Base-by-base conservation (phyloP, 1,140 invertebrate genomes). In the Triops cancriformis region DNA sequence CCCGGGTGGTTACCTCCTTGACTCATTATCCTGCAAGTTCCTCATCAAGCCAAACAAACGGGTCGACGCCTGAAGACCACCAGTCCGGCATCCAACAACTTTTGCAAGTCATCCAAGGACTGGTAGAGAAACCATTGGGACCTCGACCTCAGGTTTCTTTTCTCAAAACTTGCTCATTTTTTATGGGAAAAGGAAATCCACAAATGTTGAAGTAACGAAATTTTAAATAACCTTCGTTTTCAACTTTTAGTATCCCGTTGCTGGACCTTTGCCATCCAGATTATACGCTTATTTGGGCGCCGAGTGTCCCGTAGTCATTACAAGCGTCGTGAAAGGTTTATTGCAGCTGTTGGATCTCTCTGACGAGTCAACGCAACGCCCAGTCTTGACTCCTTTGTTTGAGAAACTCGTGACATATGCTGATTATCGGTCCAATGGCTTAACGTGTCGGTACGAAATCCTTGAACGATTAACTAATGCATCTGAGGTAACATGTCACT, bases 201-300 rank as follows among this genome's bases (percentile, higher is more conserved):
- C 1, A 64, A 64, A 64, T 14, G 5, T 64, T 9, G 1, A 6
- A 64, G 51, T 64, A 64, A n/a, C 23, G 6, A 64, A 64, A 3
- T 5, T 23, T 12, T 12, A 64, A n/a, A 1, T 64, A 5, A n/a
- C 14, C 45, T 64, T 64, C 23, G 14, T 64, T 64, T 64, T 64
- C 0, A 23, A 23, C 14, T 6, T 37, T 64, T 64, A 64, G 51
- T 64, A 64, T 64, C 51, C 51, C 10, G 10, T 64, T 18, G 51
- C 51, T 64, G 51, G 51, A 64, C 51, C 51, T 64, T 64, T 64
- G 51, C 51, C 51, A 64, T 64, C 51, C 18, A 64, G 51, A 64
- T 64, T 64, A 64, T 64, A 64, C 51, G 51, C 51, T 64, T 64
- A 64, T 64, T 64, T 64, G 51, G 51, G 51, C 51, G 51, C 51